These are phyloP conservation scores for Drosophila mojavensis DNA, from an alignment of 1,140 invertebrate species.

Conservation along the genomic window DNA sequence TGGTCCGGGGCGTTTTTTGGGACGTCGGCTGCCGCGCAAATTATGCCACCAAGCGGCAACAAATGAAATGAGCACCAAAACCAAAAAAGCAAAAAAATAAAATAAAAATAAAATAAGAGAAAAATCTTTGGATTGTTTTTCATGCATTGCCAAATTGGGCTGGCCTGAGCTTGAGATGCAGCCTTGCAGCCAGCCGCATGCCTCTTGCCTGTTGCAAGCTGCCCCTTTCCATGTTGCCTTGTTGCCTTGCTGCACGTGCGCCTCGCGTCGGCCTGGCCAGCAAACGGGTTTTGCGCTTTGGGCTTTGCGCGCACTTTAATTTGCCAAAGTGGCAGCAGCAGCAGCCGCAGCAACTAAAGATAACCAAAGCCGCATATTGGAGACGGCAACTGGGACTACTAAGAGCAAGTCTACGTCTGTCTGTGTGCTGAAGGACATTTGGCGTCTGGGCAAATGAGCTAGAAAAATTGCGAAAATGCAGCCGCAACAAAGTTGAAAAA, in stretches of 20 bases:
- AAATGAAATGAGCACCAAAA: constrained; percentile 44
- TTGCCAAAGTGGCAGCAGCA: constrained; percentile 55
- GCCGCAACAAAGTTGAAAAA: constrained; percentile 46
- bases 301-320: constrained; percentile 66
- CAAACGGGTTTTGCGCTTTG: constrained; percentile 63
- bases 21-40: constrained; percentile 74
- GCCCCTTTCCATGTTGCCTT: not conserved
- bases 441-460: constrained; percentile 70
- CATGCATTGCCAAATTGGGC: constrained; percentile 68
- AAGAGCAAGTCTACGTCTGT: not conserved
- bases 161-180: constrained; percentile 50
- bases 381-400: constrained; percentile 34
- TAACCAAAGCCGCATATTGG: constrained; percentile 33
- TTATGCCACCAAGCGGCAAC: constrained; percentile 71
- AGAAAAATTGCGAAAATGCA: constrained; percentile 71
- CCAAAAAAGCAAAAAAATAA: constrained; percentile 2
- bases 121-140: constrained; percentile 26
- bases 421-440: constrained; percentile 68
- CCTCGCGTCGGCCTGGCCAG: constrained; percentile 26
- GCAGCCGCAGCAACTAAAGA: constrained; percentile 39
- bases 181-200: constrained; percentile 38
- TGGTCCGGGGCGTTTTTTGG: constrained; percentile 31
- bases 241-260: constrained; percentile 64
- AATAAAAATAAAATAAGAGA: not conserved
- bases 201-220: constrained; percentile 9